Conservation (phyloP, 2,888 invertebrate species). For the Petrolisthes manimaculis region DNA sequence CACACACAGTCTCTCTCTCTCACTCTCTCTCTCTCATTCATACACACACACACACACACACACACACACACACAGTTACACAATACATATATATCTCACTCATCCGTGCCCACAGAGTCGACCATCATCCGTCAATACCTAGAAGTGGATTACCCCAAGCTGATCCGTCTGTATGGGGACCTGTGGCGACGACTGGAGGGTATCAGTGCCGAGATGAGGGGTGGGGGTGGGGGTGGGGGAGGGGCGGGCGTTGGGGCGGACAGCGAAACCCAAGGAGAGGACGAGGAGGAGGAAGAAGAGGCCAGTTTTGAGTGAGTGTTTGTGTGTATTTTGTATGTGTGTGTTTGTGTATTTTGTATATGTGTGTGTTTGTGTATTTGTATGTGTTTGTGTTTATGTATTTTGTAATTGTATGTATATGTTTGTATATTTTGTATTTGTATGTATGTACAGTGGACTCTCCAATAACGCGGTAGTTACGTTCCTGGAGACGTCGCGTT, state of each 20-base stretch:
- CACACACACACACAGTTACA: too few species aligned
- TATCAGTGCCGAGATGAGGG: constrained; percentile 66
- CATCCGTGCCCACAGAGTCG: constrained; percentile 69
- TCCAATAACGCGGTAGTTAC: too few species aligned
- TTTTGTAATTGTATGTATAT: too few species aligned
- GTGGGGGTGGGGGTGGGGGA: constrained; percentile 37
- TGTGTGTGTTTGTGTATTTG: not conserved
- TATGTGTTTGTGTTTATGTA: too few species aligned
- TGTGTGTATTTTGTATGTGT: not conserved
- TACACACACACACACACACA: too few species aligned
- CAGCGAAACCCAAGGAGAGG: constrained; percentile 8
- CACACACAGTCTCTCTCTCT: too few species aligned
- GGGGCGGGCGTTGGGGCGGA: constrained; percentile 3
- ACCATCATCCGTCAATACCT: constrained; percentile 82
- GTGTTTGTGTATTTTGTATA: not conserved
- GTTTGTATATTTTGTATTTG: too few species aligned
- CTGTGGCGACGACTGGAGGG: constrained; percentile 76
- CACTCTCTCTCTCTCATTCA: too few species aligned
- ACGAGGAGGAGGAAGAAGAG: constrained; percentile 3
- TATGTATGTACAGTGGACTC: too few species aligned
- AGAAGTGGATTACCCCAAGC: constrained; percentile 88
- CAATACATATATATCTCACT: too few species aligned
- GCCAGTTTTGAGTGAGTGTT: constrained; percentile 49
- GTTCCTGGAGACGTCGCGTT: too few species aligned
- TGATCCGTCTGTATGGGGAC: constrained; percentile 85